Base-by-base conservation (phyloP, 2,888 invertebrate genomes). In the Gordius sp. region DNA sequence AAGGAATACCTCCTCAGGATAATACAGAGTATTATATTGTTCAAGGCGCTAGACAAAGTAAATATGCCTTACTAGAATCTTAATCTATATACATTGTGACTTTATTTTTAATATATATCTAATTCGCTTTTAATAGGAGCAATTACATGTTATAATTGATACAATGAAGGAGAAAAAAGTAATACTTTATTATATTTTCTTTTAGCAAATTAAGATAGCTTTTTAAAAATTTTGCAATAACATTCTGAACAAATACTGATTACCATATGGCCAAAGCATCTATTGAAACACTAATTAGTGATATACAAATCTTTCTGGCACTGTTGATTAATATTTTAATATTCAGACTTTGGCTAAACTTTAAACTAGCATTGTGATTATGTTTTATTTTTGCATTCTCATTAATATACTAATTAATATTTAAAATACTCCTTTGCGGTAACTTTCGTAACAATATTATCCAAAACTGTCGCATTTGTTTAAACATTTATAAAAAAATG, bases 11-110 rank as follows among this genome's bases (percentile, higher is more conserved):
- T 47, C 20, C 4, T 47, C 8, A 47, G 20, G 4, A 47, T 47
- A 4, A 47, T 47, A 4, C 47, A 47, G 20, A 20, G 20, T 20
- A 47, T 47, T 20, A 47, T 47, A 13, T n/a, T 47, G 20, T 47
- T 47, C 23, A 47, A 20, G 20, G 47, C 47, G 23, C 23, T 47
- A 4, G 47, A 47, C 47, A 47, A 47, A 20, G 47, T 47, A 13
- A 33, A 13, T 33, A 8, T 33, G 8, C n/a, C n/a, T 33, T 33
- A 33, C n/a, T 33, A 13, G 39, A 33, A 33, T 13, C 8, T 33
- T 33, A 13, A 8, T 33, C n/a, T 33, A 33, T 33, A 33, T 13
- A 33, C 39, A 33, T 33, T 33, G n/a, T 13, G 39, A 33, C n/a
- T 33, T 33, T 33, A 33, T 33, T 13, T 33, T 13, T 13, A 33